phyloP scores from a whole-genome alignment of 2,888 invertebrate genomes.

The Rutpela maculata region DNA sequence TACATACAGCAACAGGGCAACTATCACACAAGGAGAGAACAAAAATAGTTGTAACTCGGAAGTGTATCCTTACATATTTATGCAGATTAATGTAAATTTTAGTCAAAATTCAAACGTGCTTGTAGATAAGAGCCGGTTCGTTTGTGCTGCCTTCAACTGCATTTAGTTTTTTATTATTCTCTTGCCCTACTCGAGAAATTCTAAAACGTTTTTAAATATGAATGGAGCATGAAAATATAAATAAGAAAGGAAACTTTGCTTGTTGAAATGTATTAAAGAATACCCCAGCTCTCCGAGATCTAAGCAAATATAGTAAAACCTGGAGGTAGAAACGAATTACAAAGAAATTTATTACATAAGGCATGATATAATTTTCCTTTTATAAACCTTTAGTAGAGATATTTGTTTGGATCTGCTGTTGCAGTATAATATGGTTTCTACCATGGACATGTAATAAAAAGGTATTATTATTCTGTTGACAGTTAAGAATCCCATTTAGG shows the following conservation, averaged over 20 bases:
- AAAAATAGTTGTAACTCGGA: slow-evolving; percentile 44
- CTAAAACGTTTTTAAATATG: slow-evolving; percentile 46
- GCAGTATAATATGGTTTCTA: background rate
- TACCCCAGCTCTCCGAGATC: background rate
- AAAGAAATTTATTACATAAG: background rate
- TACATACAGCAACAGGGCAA: background rate
- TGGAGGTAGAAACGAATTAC: background rate
- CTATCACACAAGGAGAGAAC: slow-evolving; percentile 18
- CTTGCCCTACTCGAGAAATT: slow-evolving; percentile 48
- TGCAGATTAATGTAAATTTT: slow-evolving; percentile 56
- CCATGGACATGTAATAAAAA: too few species aligned
- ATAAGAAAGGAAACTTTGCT: slow-evolving; percentile 7
- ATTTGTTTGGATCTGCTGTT: background rate
- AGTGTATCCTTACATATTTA: slow-evolving; percentile 51
- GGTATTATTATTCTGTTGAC: too few species aligned
- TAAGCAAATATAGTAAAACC: background rate
- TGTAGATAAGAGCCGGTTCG: slow-evolving; percentile 52
- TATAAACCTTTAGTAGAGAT: background rate
- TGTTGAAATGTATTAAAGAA: slow-evolving; percentile 6
- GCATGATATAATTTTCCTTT: background rate
- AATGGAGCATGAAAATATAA: slow-evolving; percentile 11
- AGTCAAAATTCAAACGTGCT: slow-evolving; percentile 53
- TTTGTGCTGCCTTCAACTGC: slow-evolving; percentile 46
- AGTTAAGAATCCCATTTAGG: too few species aligned
- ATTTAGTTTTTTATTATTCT: slow-evolving; percentile 39